Base-by-base conservation (phyloP, 2,113 vertebrate genomes). In the Sphyrna mokarran region DNA sequence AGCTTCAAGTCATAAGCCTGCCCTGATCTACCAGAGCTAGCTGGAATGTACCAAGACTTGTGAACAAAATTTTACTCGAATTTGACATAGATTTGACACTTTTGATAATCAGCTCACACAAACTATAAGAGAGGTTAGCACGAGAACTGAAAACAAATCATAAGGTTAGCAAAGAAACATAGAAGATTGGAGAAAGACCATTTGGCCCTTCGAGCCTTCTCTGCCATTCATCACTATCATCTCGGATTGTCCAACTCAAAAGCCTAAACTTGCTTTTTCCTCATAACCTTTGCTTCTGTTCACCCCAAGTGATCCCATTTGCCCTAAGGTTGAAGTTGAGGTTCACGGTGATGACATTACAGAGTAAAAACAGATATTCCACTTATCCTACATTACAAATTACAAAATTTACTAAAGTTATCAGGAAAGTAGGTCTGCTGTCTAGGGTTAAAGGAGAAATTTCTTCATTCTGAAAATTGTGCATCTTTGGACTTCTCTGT, bases 331-430 rank as follows among this genome's bases (percentile, higher is more conserved):
- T 72, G 43, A 13, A 72, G 37, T 43, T 29, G 68, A 40, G 68
- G 16, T 48, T 11, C 70, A 20, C 37, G 70, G 33, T 43, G 37
- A 40, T 40, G 96, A 96, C 95, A 96, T 96, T 95, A 97, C 58
- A 96, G 7, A 1, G 29, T 2, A 95, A 86, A 95, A 7, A 89
- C 95, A 18, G 96, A 89, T 10, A 11, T 72, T 90, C 33, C 66
- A 29, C 48, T 40, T 80, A 66, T 69, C 61, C 20, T 16, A 63
- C 33, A 54, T 58, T 16, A 61, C 58, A 61, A 93, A 37, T 93
- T 33, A 66, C 58, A 37, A 91, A 6, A 63, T 91, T n/a, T 18
- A 66, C 26, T 20, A 8, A 91, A 91, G 9, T 66, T 66, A 37
- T 33, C 13, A n/a, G 29, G 33, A 76, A 13, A 76, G 33, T 9